phyloP scores from a whole-genome alignment of 2,888 invertebrate genomes.

The Trisateles emortualis region DNA sequence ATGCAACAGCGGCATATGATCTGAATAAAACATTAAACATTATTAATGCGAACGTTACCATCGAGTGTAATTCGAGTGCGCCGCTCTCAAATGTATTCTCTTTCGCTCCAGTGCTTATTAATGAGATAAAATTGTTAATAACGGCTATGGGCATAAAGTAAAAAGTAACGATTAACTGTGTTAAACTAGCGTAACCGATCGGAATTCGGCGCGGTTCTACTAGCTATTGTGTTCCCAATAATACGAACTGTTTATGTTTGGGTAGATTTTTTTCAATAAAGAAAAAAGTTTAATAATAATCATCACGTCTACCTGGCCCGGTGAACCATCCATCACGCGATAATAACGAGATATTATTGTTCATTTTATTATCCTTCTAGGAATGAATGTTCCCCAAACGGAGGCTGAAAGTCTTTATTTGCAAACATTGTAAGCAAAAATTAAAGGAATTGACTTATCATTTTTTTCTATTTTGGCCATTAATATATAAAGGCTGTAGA shows the following conservation, averaged over 20 bases:
- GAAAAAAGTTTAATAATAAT: slow-evolving; percentile 67
- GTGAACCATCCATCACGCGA: slow-evolving; percentile 77
- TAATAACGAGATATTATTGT: slow-evolving; percentile 79
- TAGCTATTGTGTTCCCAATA: slow-evolving; percentile 75
- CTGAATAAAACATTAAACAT: slow-evolving; percentile 71
- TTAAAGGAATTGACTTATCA: slow-evolving; percentile 59
- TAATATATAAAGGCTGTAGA: slow-evolving; percentile 21
- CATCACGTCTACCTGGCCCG: slow-evolving; percentile 75
- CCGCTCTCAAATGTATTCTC: slow-evolving; percentile 70
- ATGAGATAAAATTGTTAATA: slow-evolving; percentile 82
- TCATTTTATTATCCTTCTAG: slow-evolving; percentile 67
- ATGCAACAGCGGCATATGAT: slow-evolving; percentile 58
- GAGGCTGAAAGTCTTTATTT: slow-evolving; percentile 76
- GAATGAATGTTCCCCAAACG: slow-evolving; percentile 60
- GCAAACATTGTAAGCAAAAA: slow-evolving; percentile 74
- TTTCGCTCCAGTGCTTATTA: slow-evolving; percentile 79
- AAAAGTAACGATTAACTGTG: slow-evolving; percentile 83
- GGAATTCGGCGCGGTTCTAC: slow-evolving; percentile 77
- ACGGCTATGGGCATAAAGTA: slow-evolving; percentile 67
- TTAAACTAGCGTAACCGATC: slow-evolving; percentile 84
- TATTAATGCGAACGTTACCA: slow-evolving; percentile 69
- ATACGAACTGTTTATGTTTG: slow-evolving; percentile 82
- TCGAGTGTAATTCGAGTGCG: slow-evolving; percentile 63
- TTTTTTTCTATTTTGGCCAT: slow-evolving; percentile 26
- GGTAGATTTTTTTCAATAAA: slow-evolving; percentile 66